Percentiles rank a stretch among this genome's conserved stretches.
Conservation (phyloP, 2,797 vertebrate species). For the Gallinago nigripennis region DNA sequence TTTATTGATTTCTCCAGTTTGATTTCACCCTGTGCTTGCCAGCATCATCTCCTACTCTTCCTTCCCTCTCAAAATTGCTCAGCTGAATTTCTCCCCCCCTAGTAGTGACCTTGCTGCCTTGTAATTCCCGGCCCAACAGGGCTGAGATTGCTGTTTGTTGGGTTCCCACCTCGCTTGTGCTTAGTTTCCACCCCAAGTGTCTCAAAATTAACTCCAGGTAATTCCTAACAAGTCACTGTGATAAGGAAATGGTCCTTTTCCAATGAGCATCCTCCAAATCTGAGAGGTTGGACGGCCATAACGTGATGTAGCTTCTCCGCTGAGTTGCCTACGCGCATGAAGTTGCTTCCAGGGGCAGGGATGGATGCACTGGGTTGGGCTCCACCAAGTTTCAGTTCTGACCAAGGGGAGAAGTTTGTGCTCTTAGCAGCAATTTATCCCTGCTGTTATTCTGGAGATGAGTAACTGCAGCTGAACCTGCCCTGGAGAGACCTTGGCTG, state of each 20-base stretch:
- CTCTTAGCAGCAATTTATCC: background rate
- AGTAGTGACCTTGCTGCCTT: background rate
- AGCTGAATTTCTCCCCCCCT: background rate
- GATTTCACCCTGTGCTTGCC: conserved; percentile 2
- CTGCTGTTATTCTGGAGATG: background rate
- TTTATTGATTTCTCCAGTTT: conserved; percentile 59
- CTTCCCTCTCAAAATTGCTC: background rate
- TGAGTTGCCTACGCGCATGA: background rate
- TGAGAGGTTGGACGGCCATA: accelerated
- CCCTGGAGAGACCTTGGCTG: background rate
- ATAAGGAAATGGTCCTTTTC: background rate
- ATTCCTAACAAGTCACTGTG: background rate
- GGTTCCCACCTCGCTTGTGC: background rate
- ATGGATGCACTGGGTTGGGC: accelerated
- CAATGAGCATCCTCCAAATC: accelerated
- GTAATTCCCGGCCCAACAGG: background rate
- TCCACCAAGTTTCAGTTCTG: background rate
- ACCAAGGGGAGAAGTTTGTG: background rate
- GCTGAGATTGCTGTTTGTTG: background rate
- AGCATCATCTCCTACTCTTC: background rate
- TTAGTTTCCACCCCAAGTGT: background rate
- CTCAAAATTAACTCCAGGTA: background rate
- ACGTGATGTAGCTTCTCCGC: background rate
- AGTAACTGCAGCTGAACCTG: background rate
- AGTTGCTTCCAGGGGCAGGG: background rate